These are phyloP conservation scores for Theristicus caerulescens DNA, from an alignment of 2,113 vertebrate genomes.

Conservation along the genomic window DNA sequence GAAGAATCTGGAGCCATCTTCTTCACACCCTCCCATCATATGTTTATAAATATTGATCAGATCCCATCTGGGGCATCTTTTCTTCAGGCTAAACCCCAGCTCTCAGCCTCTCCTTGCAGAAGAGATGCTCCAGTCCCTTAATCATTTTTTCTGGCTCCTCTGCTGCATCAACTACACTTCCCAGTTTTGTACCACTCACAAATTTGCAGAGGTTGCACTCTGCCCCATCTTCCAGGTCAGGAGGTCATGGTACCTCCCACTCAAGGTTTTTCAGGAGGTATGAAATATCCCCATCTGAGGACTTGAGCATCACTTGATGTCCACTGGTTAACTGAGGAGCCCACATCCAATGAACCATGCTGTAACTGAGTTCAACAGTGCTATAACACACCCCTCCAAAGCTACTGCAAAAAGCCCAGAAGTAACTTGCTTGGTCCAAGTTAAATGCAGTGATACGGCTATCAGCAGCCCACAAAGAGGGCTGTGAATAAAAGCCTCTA, in stretches of 20 bases:
- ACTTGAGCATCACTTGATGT: neutral
- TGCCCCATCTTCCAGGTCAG: neutral
- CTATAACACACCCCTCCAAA: neutral
- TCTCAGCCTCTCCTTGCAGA: neutral
- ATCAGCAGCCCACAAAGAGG: neutral
- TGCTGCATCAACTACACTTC: neutral
- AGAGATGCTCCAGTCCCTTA: neutral
- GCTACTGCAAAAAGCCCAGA: neutral
- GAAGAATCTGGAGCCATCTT: neutral
- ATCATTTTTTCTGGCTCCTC: neutral
- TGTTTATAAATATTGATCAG: neutral
- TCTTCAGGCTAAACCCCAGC: neutral
- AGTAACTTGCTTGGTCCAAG: neutral
- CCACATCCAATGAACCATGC: neutral
- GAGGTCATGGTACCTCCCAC: neutral
- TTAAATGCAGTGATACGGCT: accelerated
- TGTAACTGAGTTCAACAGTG: accelerated
- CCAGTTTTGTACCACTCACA: neutral
- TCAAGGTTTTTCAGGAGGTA: neutral
- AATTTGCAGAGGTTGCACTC: neutral
- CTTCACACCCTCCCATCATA: neutral
- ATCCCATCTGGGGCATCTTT: neutral
- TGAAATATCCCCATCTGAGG: neutral
- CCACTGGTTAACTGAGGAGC: neutral
- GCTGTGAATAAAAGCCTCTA: accelerated